Evolutionary conservation across 2,113 vertebrate genomes (phyloP).

Genomic region (Colinus virginianus): DNA sequence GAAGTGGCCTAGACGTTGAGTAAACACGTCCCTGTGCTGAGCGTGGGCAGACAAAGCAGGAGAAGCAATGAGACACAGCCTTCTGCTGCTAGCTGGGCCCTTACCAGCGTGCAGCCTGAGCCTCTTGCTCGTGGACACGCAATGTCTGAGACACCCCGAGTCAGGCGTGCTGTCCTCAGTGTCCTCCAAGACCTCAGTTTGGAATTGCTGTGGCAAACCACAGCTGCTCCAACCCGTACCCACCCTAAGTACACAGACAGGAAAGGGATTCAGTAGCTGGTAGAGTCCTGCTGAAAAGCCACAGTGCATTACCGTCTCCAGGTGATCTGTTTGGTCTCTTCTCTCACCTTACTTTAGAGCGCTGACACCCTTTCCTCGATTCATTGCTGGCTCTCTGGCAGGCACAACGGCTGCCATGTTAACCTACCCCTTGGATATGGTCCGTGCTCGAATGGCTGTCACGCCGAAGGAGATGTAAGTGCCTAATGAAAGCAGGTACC

Average conservation of each 20-base stretch:
- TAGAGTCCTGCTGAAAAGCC: neutral
- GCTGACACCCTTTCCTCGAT: slow-evolving; percentile 90
- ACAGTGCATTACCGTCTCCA: neutral
- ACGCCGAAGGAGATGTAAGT: slow-evolving; percentile 98
- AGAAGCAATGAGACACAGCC: neutral
- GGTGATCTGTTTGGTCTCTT: slow-evolving; percentile 23
- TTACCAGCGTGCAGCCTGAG: neutral
- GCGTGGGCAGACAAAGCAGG: neutral
- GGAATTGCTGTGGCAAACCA: neutral
- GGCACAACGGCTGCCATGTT: slow-evolving; percentile 90
- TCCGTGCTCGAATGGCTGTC: slow-evolving; percentile 97
- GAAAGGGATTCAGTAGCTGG: neutral
- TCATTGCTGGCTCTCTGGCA: slow-evolving; percentile 91
- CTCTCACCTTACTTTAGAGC: slow-evolving; percentile 75
- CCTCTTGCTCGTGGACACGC: neutral
- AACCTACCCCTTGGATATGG: slow-evolving; percentile 97
- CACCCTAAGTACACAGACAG: neutral
- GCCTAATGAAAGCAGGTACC: neutral
- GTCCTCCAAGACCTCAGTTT: neutral
- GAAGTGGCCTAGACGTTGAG: neutral
- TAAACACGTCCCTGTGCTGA: neutral
- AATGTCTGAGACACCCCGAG: neutral
- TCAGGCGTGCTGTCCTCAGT: neutral
- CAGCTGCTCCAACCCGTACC: neutral
- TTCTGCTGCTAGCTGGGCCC: neutral